These are phyloP conservation scores for Echiichthys vipera DNA, from an alignment of 2,797 vertebrate species.

Conservation along the genomic window DNA sequence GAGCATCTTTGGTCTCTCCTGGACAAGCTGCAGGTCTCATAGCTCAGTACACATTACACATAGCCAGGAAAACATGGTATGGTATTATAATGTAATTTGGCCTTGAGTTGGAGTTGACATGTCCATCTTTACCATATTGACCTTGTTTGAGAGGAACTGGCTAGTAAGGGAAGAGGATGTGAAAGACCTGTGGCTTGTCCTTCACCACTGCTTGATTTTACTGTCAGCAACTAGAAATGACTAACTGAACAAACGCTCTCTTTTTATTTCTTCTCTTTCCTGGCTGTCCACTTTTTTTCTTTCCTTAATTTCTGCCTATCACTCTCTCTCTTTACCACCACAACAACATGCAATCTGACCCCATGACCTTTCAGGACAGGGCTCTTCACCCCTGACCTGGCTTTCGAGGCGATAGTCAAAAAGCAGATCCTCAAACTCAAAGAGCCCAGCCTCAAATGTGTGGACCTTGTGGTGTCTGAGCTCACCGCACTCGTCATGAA, in stretches of 20 bases:
- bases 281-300: constrained; percentile 47
- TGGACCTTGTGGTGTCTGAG: constrained; percentile 93
- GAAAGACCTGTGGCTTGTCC: constrained; percentile 79
- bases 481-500: constrained; percentile 92
- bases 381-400: constrained; percentile 94
- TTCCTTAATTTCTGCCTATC: constrained; percentile 45
- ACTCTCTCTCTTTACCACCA: constrained; percentile 37
- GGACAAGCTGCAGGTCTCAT: constrained; percentile 78
- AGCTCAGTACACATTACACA: constrained; percentile 21
- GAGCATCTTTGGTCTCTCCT: constrained; percentile 72
- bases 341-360: constrained; percentile 63
- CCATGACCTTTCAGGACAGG: constrained; percentile 86
- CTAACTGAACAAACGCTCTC: constrained; percentile 77
- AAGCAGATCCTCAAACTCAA: constrained; percentile 95
- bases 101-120: constrained; percentile 1
- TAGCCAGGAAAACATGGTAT: constrained; percentile 9
- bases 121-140: constrained; percentile 16
- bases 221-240: constrained; percentile 66
- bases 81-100: constrained; percentile 13
- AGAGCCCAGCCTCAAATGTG: constrained; percentile 94
- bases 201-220: constrained; percentile 60
- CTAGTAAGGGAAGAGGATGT: constrained; percentile 54
- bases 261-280: constrained; percentile 60
- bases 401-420: constrained; percentile 95
- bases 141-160: constrained; percentile 25